These are phyloP conservation scores for Synergus gifuensis DNA, from an alignment of 2,888 invertebrate genomes.

Conservation along the genomic window DNA sequence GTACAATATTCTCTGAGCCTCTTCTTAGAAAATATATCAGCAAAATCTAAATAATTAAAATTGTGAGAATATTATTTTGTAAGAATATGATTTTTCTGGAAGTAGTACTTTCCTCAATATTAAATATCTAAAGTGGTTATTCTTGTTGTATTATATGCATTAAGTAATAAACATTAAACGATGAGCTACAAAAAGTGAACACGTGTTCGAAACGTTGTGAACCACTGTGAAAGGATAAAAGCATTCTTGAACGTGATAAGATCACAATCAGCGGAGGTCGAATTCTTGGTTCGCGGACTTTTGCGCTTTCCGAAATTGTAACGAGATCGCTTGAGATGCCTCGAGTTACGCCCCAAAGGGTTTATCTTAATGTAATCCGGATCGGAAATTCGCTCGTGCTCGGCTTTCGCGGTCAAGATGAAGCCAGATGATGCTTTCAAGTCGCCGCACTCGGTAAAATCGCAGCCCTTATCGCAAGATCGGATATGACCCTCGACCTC, in stretches of 20 bases:
- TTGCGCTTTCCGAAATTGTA: conserved; percentile 69
- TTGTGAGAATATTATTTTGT: not conserved
- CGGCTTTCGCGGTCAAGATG: conserved; percentile 56
- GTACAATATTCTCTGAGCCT: not conserved
- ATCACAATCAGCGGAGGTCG: conserved; percentile 40
- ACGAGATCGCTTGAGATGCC: conserved; percentile 62
- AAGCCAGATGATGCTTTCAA: conserved; percentile 63
- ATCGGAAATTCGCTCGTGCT: conserved; percentile 69
- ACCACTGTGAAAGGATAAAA: conserved; percentile 32
- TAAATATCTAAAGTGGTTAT: conserved; percentile 13
- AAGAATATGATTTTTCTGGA: not conserved
- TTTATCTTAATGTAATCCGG: conserved; percentile 76
- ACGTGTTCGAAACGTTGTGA: conserved; percentile 22
- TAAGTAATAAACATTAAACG: conserved; percentile 31
- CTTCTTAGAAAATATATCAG: conserved; percentile 22
- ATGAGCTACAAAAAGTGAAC: conserved; percentile 17
- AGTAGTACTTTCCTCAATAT: not conserved
- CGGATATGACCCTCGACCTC: conserved; percentile 66
- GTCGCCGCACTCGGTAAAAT: conserved; percentile 71
- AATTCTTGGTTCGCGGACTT: conserved; percentile 34
- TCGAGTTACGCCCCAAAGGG: conserved; percentile 59
- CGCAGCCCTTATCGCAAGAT: conserved; percentile 70
- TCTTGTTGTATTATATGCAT: conserved; percentile 16
- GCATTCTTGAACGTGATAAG: conserved; percentile 37
- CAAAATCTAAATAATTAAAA: not conserved